A percentile compares a stretch with the other conserved stretches of the same genome.
Conservation (phyloP, 2,888 invertebrate species). For the Sinohyriopsis cumingii region DNA sequence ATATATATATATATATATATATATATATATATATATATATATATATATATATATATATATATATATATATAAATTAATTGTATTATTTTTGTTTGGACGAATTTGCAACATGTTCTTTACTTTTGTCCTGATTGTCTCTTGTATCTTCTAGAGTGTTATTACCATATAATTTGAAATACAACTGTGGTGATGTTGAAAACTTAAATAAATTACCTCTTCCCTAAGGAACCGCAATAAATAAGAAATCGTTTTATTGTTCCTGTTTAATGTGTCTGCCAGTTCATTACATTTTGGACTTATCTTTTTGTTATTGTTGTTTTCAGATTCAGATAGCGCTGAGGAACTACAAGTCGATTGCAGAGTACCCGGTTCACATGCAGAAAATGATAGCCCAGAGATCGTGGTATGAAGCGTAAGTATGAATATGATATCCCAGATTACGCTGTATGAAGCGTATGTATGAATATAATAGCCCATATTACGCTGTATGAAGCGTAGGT, state of each 20-base stretch:
- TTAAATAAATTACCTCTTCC: too few relatives aligned
- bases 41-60: not conserved
- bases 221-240: too few relatives aligned
- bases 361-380: conserved; percentile 65
- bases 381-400: conserved; percentile 53
- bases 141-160: too few relatives aligned
- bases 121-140: too few relatives aligned
- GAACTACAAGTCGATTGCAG: conserved; percentile 59
- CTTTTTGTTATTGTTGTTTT: conserved; percentile 1
- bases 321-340: conserved; percentile 60
- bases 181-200: too few relatives aligned
- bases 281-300: not conserved
- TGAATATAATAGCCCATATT: conserved; percentile 47
- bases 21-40: conserved; percentile 10
- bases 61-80: too few relatives aligned
- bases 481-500: conserved; percentile 61
- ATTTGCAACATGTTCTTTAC: too few relatives aligned
- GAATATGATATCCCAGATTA: conserved; percentile 51
- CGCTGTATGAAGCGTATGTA: conserved; percentile 59
- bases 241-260: not conserved
- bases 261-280: conserved; percentile 9
- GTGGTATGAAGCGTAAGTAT: conserved; percentile 59
- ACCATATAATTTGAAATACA: too few relatives aligned
- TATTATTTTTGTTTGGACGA: too few relatives aligned
- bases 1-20: conserved; percentile 7